These are phyloP conservation scores for Rhabdornis inornatus DNA, from an alignment of 2,113 vertebrate species.

Conservation along the genomic window DNA sequence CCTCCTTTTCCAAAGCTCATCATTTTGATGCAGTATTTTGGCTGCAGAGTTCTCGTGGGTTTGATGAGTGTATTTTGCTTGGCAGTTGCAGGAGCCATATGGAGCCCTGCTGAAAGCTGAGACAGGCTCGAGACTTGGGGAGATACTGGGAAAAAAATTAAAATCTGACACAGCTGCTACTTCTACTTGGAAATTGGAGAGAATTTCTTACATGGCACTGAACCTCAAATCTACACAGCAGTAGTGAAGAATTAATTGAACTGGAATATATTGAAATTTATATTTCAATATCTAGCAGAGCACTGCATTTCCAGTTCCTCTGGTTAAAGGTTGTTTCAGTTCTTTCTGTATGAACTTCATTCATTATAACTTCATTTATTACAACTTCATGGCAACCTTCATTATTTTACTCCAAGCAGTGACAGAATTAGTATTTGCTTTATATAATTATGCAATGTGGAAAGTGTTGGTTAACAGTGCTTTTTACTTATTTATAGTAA, in stretches of 20 bases:
- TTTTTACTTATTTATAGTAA: neutral
- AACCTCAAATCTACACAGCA: neutral
- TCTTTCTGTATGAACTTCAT: neutral
- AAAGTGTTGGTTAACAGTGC: neutral
- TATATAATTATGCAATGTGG: neutral
- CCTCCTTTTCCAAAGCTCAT: neutral
- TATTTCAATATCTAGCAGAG: neutral
- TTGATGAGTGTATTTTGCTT: neutral
- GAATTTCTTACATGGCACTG: neutral
- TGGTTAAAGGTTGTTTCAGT: neutral
- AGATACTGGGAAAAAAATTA: neutral
- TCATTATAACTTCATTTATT: neutral
- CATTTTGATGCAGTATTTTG: neutral
- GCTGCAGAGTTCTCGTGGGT: neutral
- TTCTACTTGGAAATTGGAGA: neutral
- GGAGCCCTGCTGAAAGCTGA: conserved; percentile 25
- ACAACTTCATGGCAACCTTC: neutral
- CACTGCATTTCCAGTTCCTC: neutral
- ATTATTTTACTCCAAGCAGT: neutral
- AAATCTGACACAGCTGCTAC: neutral
- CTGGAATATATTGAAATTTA: neutral
- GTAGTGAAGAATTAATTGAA: neutral
- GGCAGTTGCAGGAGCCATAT: neutral
- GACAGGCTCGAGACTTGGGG: neutral
- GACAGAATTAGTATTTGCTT: neutral